Conservation (phyloP, 2,797 vertebrate species). For the Gymnocypris eckloni region DNA sequence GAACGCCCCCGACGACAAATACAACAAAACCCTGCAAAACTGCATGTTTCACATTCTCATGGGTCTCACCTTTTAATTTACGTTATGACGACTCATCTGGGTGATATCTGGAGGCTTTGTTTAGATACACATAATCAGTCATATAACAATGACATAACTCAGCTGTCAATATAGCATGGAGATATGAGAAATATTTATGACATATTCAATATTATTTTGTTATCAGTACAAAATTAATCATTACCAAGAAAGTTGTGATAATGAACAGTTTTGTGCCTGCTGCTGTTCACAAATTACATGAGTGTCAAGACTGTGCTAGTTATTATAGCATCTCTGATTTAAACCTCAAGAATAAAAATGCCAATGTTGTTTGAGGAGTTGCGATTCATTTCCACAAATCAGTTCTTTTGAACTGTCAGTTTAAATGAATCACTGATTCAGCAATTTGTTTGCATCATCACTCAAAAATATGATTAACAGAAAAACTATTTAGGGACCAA, state of each 20-base stretch:
- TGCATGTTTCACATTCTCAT: conserved; percentile 5
- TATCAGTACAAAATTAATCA: neutral
- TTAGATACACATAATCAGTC: conserved; percentile 1
- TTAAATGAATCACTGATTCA: neutral
- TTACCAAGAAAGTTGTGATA: neutral
- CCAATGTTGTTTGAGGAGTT: neutral
- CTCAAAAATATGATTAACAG: neutral
- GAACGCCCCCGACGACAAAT: neutral
- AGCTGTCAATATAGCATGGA: neutral
- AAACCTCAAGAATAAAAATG: neutral
- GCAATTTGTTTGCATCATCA: neutral
- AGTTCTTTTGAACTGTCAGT: neutral
- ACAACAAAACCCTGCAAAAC: conserved; percentile 14
- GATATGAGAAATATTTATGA: neutral
- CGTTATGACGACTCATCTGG: conserved; percentile 4
- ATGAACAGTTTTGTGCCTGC: neutral
- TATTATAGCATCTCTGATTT: neutral
- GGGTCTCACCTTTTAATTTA: neutral
- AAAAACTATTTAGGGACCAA: neutral
- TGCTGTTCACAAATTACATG: neutral
- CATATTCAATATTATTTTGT: neutral
- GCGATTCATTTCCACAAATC: neutral
- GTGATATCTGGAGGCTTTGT: neutral
- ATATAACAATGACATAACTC: neutral
- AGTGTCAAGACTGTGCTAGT: neutral